These are phyloP conservation scores for Fopius arisanus DNA, from an alignment of 1,140 invertebrate genomes.

Conservation along the genomic window DNA sequence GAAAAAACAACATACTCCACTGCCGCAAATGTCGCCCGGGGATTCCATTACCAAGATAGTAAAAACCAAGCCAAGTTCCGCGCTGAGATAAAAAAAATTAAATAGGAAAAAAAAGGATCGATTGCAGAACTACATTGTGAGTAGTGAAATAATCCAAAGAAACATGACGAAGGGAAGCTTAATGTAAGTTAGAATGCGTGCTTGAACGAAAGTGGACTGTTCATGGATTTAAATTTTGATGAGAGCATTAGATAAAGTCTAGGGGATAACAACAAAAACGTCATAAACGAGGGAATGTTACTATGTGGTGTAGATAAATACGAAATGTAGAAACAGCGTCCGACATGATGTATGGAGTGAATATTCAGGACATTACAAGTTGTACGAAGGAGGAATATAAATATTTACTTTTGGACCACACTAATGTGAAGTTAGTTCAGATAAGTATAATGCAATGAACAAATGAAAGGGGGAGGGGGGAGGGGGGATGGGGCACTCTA, in stretches of 20 bases:
- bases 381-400: not conserved
- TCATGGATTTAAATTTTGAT: not conserved
- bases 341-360: not conserved
- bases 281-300: not conserved
- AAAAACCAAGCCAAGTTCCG: not conserved
- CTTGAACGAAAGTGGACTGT: not conserved
- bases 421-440: not conserved
- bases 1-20: constrained; percentile 49
- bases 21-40: constrained; percentile 49
- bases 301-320: not conserved
- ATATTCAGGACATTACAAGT: not conserved
- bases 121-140: not conserved
- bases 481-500: not conserved
- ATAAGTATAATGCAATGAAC: not conserved
- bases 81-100: constrained; percentile 1
- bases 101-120: not conserved
- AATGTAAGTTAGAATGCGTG: not conserved
- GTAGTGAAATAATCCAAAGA: constrained; percentile 6
- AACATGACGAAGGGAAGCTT: not conserved
- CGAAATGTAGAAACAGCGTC: not conserved
- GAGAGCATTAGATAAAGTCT: not conserved
- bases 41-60: constrained; percentile 31
- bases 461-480: not conserved
- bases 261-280: not conserved
- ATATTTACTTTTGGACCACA: constrained; percentile 1